phyloP scores from a whole-genome alignment of 2,113 vertebrate genomes.

The Pluvianellus socialis region DNA sequence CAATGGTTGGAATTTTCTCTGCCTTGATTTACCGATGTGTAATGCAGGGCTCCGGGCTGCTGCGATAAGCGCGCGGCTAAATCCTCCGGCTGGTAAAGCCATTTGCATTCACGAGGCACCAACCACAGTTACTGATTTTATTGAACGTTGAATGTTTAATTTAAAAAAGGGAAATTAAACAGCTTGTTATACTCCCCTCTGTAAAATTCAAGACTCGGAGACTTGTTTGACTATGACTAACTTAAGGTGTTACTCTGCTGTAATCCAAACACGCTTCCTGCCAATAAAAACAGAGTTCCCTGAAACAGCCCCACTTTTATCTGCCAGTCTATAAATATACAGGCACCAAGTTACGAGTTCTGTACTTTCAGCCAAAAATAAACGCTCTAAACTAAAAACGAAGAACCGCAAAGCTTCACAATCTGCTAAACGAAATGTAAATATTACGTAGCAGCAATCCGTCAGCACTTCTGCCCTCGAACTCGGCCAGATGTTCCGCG shows the following conservation, averaged over 20 bases:
- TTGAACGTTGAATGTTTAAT: neutral
- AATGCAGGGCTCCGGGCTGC: neutral
- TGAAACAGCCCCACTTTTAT: neutral
- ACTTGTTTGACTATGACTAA: neutral
- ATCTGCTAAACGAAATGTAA: neutral
- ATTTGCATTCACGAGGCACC: neutral
- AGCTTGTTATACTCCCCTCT: neutral
- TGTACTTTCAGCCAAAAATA: constrained; percentile 22
- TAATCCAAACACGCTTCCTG: neutral
- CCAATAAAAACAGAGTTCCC: neutral
- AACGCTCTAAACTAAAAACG: neutral
- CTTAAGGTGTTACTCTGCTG: neutral
- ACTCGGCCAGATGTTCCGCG: neutral
- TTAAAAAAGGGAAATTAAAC: neutral
- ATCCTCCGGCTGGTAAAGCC: neutral
- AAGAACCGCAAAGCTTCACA: neutral
- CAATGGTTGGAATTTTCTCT: neutral
- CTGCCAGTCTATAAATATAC: neutral
- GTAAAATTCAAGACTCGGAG: neutral
- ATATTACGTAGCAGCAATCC: neutral
- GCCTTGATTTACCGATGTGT: neutral
- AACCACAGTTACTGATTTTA: neutral
- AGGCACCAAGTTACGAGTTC: neutral
- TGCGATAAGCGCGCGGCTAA: fast-evolving
- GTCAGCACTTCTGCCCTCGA: neutral